Percentiles rank a stretch among this genome's conserved stretches.
These are phyloP conservation scores for Rhyzopertha dominica DNA, from an alignment of 1,140 invertebrate genomes.

Conservation along the genomic window DNA sequence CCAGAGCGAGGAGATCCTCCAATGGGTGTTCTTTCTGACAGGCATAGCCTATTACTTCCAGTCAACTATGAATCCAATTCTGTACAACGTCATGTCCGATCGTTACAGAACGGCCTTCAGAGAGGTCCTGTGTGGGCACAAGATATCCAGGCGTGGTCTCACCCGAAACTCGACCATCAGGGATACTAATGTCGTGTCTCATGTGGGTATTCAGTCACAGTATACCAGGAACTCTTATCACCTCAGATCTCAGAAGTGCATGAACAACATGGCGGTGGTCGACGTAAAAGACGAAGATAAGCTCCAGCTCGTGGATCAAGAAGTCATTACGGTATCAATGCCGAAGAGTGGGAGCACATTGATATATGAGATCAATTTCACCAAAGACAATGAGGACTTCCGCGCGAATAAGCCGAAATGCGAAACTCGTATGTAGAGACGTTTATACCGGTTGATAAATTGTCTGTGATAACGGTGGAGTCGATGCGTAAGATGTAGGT, in stretches of 20 bases:
- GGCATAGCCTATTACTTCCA: constrained; percentile 85
- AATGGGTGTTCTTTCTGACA: constrained; percentile 72
- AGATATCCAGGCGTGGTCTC: constrained; percentile 28
- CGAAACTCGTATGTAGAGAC: too few relatives aligned
- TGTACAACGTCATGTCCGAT: constrained; percentile 88
- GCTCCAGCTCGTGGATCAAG: constrained; percentile 10
- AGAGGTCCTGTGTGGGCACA: constrained; percentile 59
- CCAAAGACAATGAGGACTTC: too few relatives aligned
- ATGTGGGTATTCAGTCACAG: too few relatives aligned
- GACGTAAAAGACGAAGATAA: constrained; percentile 12
- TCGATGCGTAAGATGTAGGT: too few relatives aligned
- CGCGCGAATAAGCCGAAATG: too few relatives aligned
- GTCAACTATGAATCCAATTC: constrained; percentile 83
- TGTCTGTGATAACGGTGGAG: too few relatives aligned
- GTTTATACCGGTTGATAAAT: too few relatives aligned
- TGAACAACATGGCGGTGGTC: too few relatives aligned
- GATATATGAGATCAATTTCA: constrained; percentile 11
- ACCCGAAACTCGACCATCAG: constrained; percentile 18
- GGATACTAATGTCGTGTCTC: too few relatives aligned
- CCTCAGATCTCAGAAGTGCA: too few relatives aligned
- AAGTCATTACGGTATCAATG: constrained; percentile 10
- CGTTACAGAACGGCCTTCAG: constrained; percentile 78
- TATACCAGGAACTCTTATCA: too few relatives aligned
- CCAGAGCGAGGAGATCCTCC: constrained; percentile 64
- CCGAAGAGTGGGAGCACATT: constrained; percentile 8